Evolutionary conservation across 1,140 invertebrate genomes (phyloP).

Genomic region (Bombus balteatus): DNA sequence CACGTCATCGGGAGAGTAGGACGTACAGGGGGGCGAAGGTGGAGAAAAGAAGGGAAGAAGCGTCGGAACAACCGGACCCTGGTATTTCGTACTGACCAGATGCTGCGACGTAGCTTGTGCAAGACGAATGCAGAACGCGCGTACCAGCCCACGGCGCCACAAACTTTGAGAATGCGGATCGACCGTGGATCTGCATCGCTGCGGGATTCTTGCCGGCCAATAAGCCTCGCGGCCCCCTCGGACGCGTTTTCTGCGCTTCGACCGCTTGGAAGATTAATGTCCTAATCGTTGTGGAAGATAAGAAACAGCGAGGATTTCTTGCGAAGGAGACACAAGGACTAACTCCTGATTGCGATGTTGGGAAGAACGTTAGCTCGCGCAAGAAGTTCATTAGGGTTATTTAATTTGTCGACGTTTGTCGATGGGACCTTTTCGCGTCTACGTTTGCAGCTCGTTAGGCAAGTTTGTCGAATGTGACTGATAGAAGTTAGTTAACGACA

Average conservation of each 20-base stretch:
- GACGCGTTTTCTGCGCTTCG: conserved; percentile 28
- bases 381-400: conserved; percentile 53
- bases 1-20: neutral
- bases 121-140: conserved; percentile 52
- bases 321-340: neutral
- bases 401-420: conserved; percentile 33
- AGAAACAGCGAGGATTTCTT: conserved; percentile 19
- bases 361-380: neutral
- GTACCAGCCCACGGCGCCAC: conserved; percentile 49
- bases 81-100: conserved; percentile 54
- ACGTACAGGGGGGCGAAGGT: neutral
- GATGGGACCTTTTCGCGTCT: neutral
- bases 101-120: conserved; percentile 25
- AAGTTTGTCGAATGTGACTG: too few relatives aligned
- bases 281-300: conserved; percentile 36
- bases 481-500: neutral
- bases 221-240: neutral
- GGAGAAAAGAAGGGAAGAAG: conserved; percentile 24
- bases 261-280: conserved; percentile 50
- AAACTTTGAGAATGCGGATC: conserved; percentile 58
- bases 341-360: neutral
- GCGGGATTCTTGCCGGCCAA: conserved; percentile 16
- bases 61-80: conserved; percentile 6
- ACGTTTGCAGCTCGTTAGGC: neutral
- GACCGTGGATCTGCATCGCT: conserved; percentile 58